phyloP scores from a whole-genome alignment of 2,888 invertebrate species.

The Noctua comes region DNA sequence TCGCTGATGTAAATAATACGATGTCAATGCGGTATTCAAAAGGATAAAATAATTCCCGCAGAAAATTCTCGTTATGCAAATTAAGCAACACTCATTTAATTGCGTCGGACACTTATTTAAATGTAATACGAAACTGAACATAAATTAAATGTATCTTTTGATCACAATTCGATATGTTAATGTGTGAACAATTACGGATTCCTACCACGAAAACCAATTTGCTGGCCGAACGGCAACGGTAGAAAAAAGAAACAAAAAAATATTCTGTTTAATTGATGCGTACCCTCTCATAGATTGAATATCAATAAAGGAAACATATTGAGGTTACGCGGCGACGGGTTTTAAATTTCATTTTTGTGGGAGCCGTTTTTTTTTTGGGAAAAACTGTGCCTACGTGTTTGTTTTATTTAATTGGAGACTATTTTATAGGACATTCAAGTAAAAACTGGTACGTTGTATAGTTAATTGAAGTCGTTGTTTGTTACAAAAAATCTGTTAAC shows the following conservation, averaged over 20 bases:
- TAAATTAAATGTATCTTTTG: conserved; percentile 49
- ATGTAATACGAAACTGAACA: conserved; percentile 23
- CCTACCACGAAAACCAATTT: conserved; percentile 69
- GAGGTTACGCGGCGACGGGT: conserved; percentile 45
- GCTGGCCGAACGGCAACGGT: conserved; percentile 16
- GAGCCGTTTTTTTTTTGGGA: not conserved
- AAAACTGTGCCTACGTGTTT: not conserved
- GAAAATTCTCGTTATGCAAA: conserved; percentile 26
- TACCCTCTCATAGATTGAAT: conserved; percentile 63
- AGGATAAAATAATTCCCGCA: not conserved
- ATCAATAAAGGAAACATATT: conserved; percentile 62
- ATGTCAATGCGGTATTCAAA: not conserved
- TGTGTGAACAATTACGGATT: conserved; percentile 63
- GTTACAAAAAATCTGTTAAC: not conserved
- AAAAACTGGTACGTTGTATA: not conserved
- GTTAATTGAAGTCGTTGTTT: not conserved
- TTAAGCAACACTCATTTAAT: conserved; percentile 18
- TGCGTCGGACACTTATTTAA: conserved; percentile 25
- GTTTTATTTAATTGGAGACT: conserved; percentile 5
- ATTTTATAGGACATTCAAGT: not conserved
- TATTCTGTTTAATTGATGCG: conserved; percentile 63
- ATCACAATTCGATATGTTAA: conserved; percentile 56
- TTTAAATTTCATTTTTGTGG: conserved; percentile 10
- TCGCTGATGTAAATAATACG: not conserved
- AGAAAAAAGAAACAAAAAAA: conserved; percentile 52